Percentiles rank a stretch among this genome's conserved stretches.
Evolutionary conservation across 2,888 invertebrate genomes (phyloP).

Genomic region (Napeogenes inachia): DNA sequence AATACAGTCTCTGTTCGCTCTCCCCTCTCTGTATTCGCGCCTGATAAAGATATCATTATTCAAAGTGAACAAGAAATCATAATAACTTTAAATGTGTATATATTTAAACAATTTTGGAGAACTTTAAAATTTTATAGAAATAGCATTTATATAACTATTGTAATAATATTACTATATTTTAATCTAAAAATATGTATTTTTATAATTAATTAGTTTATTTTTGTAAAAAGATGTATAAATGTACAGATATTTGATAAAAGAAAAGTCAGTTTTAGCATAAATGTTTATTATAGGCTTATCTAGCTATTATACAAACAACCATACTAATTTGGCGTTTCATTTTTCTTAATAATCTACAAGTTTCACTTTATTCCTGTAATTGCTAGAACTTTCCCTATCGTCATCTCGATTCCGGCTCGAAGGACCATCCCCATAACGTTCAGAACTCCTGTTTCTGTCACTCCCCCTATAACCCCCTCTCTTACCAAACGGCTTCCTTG

Average conservation of each 20-base stretch:
- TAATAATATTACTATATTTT: background rate
- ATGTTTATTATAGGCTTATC: constrained; percentile 28
- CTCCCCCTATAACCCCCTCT: constrained; percentile 47
- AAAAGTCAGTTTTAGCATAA: constrained; percentile 16
- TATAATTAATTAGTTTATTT: constrained; percentile 12
- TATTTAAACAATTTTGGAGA: too few relatives aligned
- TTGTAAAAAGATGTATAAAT: constrained; percentile 19
- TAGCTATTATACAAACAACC: constrained; percentile 24
- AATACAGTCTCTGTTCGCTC: too few relatives aligned
- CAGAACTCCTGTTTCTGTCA: constrained; percentile 35
- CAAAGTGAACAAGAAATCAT: too few relatives aligned
- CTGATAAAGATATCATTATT: too few relatives aligned
- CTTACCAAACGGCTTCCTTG: constrained; percentile 44
- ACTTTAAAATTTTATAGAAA: too few relatives aligned
- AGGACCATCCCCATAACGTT: constrained; percentile 30
- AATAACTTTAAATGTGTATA: too few relatives aligned
- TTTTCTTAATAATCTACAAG: constrained; percentile 59
- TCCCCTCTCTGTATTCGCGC: too few relatives aligned
- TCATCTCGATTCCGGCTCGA: constrained; percentile 30
- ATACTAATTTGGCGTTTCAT: constrained; percentile 16
- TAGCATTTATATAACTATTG: too few relatives aligned
- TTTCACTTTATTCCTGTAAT: constrained; percentile 54
- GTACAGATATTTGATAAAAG: constrained; percentile 13
- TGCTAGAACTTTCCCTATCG: constrained; percentile 32
- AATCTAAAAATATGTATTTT: background rate